These are phyloP conservation scores for Mormyrus iriodes DNA, from an alignment of 2,113 vertebrate genomes.

Conservation along the genomic window DNA sequence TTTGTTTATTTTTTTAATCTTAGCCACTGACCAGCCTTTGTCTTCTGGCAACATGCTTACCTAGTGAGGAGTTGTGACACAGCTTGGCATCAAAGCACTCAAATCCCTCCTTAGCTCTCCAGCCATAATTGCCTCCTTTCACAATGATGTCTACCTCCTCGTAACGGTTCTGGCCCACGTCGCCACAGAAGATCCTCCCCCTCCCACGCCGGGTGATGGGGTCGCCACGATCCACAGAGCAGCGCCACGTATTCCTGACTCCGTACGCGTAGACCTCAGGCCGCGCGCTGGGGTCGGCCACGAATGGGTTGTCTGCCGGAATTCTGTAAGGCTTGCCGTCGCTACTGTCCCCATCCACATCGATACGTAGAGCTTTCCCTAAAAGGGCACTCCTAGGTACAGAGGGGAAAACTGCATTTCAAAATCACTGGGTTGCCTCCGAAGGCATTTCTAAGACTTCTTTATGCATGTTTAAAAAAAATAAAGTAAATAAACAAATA, in stretches of 20 bases:
- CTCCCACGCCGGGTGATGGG: conserved; percentile 50
- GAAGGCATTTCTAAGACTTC: conserved; percentile 11
- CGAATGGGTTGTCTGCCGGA: conserved; percentile 70
- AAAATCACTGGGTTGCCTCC: neutral
- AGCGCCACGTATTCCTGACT: conserved; percentile 77
- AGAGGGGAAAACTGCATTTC: neutral
- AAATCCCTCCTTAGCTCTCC: conserved; percentile 81
- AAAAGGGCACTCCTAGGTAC: conserved; percentile 64
- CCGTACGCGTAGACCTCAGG: conserved; percentile 72
- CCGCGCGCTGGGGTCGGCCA: conserved; percentile 49
- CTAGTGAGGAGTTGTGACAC: conserved; percentile 68
- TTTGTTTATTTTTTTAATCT: neutral
- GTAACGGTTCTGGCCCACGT: conserved; percentile 76
- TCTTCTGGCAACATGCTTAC: conserved; percentile 48
- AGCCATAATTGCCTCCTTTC: conserved; percentile 77
- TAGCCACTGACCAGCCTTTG: neutral
- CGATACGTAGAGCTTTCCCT: conserved; percentile 73
- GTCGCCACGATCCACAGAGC: conserved; percentile 71
- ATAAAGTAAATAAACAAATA: neutral
- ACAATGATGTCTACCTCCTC: conserved; percentile 75
- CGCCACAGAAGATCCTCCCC: conserved; percentile 77
- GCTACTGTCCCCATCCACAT: conserved; percentile 64
- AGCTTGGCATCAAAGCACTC: conserved; percentile 72
- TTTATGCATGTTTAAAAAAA: neutral
- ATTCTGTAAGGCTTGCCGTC: conserved; percentile 56